phyloP scores from a whole-genome alignment of 2,113 vertebrate genomes.

The Ovibos moschatus region DNA sequence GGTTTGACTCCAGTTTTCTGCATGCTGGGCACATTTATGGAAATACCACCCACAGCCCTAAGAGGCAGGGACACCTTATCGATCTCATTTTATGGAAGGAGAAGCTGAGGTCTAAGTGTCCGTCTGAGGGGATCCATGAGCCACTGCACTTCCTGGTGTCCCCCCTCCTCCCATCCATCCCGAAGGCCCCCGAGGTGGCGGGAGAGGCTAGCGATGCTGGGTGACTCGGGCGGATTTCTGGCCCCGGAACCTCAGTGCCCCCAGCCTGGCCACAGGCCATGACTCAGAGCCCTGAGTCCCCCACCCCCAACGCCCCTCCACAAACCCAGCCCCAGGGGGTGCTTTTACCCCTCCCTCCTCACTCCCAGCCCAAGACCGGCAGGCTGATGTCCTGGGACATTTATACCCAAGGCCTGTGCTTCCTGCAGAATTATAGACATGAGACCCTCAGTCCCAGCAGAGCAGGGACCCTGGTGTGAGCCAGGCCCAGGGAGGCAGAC shows the following conservation, averaged over 20 bases:
- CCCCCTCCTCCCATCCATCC: background rate
- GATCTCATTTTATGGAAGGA: no score
- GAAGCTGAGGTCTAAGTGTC: background rate
- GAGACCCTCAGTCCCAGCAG: background rate
- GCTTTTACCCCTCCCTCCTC: background rate
- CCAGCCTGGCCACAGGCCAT: background rate
- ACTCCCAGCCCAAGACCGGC: background rate
- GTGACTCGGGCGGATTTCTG: background rate
- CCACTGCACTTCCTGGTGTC: background rate
- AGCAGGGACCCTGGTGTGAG: background rate
- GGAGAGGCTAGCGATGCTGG: background rate
- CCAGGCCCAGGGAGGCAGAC: background rate
- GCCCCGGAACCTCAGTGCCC: background rate
- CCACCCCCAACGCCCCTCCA: rapidly evolving
- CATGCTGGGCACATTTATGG: background rate
- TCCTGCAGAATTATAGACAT: background rate
- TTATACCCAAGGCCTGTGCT: slow-evolving; percentile 13
- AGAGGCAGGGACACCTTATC: background rate
- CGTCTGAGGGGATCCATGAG: no score
- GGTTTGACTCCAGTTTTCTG: background rate
- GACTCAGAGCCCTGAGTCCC: background rate
- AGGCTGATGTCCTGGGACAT: background rate
- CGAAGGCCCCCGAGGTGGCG: background rate
- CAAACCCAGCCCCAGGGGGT: background rate
- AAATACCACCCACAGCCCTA: background rate